These are phyloP conservation scores for Diachasmimorpha longicaudata DNA, from an alignment of 1,140 invertebrate species.

Conservation along the genomic window DNA sequence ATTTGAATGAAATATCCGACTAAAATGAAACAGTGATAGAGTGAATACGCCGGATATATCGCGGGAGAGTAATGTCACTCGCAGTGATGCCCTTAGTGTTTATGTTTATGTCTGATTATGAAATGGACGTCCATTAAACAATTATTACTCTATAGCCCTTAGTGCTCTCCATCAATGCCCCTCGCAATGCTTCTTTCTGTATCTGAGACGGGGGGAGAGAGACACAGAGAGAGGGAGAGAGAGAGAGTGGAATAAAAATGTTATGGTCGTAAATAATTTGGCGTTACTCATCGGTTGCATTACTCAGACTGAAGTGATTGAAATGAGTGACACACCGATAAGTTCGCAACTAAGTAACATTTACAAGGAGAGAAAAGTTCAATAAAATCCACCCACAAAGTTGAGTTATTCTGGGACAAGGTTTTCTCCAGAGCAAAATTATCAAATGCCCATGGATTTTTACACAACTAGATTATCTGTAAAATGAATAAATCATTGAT, in stretches of 20 bases:
- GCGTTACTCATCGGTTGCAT: neutral
- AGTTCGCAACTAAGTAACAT: no score
- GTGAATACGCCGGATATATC: neutral
- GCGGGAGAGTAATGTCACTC: neutral
- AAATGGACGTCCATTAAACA: constrained; percentile 19
- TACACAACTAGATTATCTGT: no score
- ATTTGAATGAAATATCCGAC: neutral
- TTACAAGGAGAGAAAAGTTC: no score
- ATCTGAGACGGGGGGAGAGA: neutral
- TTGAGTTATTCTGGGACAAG: no score
- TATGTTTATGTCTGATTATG: constrained; percentile 20
- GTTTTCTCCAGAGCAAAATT: no score
- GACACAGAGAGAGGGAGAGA: no score
- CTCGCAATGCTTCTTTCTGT: neutral
- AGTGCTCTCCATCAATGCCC: neutral
- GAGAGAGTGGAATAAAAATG: constrained; percentile 4
- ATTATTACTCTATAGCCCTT: constrained; percentile 12
- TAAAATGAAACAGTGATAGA: neutral
- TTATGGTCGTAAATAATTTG: constrained; percentile 14
- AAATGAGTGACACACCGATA: neutral
- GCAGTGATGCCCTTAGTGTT: neutral
- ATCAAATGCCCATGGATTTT: no score
- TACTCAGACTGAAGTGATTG: neutral
- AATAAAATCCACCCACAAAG: no score
- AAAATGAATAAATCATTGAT: no score